Percentiles rank a stretch among this genome's conserved stretches.
Evolutionary conservation across 1,140 invertebrate species (phyloP).

Genomic region (Dendroctonus valens): DNA sequence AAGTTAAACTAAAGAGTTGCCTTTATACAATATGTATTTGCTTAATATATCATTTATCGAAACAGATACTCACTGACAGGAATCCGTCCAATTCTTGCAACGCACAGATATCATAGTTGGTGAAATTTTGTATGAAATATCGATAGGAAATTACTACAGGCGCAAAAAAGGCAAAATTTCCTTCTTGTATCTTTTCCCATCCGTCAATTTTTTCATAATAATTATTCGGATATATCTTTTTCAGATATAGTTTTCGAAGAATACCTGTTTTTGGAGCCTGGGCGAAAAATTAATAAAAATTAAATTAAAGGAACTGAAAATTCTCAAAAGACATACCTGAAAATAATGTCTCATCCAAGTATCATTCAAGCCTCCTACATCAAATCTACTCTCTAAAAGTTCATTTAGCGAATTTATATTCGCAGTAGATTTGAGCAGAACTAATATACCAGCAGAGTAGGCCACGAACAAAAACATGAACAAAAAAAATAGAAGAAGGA

Average conservation of each 20-base stretch:
- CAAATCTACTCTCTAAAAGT: constrained; percentile 38
- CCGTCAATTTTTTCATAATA: constrained; percentile 35
- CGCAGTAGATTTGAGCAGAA: constrained; percentile 40
- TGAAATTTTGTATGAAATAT: constrained; percentile 39
- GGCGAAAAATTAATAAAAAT: constrained; percentile 10
- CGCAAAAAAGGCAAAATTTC: constrained; percentile 42
- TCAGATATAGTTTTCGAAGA: constrained; percentile 33
- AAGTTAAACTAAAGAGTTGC: neutral
- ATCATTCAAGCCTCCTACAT: constrained; percentile 36
- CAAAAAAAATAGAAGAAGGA: constrained; percentile 38
- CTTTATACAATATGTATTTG: neutral
- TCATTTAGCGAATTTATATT: constrained; percentile 34
- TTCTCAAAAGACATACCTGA: constrained; percentile 30
- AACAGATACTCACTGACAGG: constrained; percentile 30
- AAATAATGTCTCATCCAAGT: constrained; percentile 38
- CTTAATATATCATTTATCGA: neutral
- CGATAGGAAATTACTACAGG: constrained; percentile 30
- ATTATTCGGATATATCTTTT: constrained; percentile 36
- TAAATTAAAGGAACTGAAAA: neutral
- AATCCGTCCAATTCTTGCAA: constrained; percentile 40
- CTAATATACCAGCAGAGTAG: constrained; percentile 45
- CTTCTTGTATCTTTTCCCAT: constrained; percentile 38
- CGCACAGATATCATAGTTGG: constrained; percentile 42
- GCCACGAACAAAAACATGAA: constrained; percentile 46
- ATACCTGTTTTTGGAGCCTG: constrained; percentile 30